Evolutionary conservation across 1,140 invertebrate genomes (phyloP), one percentile per base, ranked within the genome.

Genomic region (Drosophila ironensis): DNA sequence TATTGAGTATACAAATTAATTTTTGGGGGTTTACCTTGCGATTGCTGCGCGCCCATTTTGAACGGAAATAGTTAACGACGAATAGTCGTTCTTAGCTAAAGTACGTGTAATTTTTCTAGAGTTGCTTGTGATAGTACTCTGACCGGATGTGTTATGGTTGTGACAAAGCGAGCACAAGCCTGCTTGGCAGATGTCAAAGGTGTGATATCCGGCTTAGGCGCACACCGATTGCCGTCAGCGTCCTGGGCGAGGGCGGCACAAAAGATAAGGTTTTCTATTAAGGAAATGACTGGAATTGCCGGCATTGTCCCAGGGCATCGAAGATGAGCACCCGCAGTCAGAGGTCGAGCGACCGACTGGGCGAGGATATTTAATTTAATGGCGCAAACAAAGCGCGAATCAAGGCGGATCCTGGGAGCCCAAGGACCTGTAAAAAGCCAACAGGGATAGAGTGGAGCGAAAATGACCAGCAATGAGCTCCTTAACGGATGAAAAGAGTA

Each of bases 191-290:
- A 87, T 87, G 82, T 88, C 82, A 87, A 87, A 87, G 82, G 82
- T 87, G 82, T 48, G 82, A 87, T 88, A 87, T 82, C 76, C 81
- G 82, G 76, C 72, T 82, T 82, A 82, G 51, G 41, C 69, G 27
- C 50, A 46, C 41, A 14, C 14, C 33, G 6, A 16, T 37, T 16
- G 11, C n/a, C 14, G 11, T 33, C 33, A 14, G 14, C 7, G 7
- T 22, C 20, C 33, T 16, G 14, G 53, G 40, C 67, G 40, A 64
- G 56, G 57, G 82, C 63, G 48, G 60, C 64, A 59, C 72, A 87
- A 86, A 82, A 87, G 82, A 87, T 87, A 87, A 87, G 84, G 87
- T 81, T n/a, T 87, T 87, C 84, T 87, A 87, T 87, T 87, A 87
- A 87, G 82, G 70, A 87, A 87, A 87, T 87, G 82, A 87, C 64